phyloP scores from a whole-genome alignment of 2,113 vertebrate genomes.

The Petrocephalus microphthalmus region DNA sequence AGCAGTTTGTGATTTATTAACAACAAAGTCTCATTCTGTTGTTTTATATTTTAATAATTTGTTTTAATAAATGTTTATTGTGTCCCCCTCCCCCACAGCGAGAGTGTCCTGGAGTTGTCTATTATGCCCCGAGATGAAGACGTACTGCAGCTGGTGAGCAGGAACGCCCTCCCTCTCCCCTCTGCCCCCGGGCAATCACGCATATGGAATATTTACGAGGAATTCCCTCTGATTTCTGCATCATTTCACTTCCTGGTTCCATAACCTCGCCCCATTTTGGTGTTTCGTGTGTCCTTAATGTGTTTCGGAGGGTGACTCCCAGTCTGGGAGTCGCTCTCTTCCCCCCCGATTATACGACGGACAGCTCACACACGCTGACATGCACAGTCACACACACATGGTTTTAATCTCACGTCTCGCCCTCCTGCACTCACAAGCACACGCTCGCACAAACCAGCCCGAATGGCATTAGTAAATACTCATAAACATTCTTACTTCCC shows the following conservation, averaged over 20 bases:
- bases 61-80: not conserved
- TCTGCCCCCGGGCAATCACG: not conserved
- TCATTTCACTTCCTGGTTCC: not conserved
- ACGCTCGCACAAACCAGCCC: not conserved
- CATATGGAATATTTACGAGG: not conserved
- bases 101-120: slow-evolving; percentile 84
- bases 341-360: not conserved
- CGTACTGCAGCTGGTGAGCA: slow-evolving; percentile 92
- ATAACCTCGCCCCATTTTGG: not conserved
- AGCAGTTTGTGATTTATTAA: not conserved
- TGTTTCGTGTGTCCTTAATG: not conserved
- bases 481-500: not conserved
- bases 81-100: slow-evolving; percentile 52
- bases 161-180: slow-evolving; percentile 17
- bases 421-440: slow-evolving; percentile 42
- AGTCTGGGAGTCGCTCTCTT: not conserved
- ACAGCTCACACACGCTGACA: not conserved
- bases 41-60: not conserved
- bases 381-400: not conserved
- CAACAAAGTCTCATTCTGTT: not conserved
- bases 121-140: slow-evolving; percentile 98
- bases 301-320: not conserved
- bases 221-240: not conserved
- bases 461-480: not conserved
- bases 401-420: slow-evolving; percentile 47